Evolutionary conservation across 2,888 invertebrate genomes (phyloP), one percentile per base, ranked within the genome.

Genomic region (Eurytoma adleriae): DNA sequence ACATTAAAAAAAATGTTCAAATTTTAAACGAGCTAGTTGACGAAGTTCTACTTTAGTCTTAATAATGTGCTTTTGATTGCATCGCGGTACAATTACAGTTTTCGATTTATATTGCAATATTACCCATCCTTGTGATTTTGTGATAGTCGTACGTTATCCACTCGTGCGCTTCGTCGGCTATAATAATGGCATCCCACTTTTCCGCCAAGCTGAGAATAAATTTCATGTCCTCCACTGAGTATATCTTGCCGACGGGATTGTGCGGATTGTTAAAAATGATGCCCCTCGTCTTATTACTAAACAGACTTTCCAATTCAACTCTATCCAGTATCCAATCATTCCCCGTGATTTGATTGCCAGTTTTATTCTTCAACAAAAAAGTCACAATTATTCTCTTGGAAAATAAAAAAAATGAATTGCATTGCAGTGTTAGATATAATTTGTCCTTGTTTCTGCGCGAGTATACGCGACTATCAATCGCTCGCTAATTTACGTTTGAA

Each of bases 201-300:
- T 59, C 24, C 13, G 59, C 59, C 10, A 59, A 24, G 10, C 59
- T 24, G 14, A 14, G 24, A 5, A 59, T 59, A 20, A 59, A 20
- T 20, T 59, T 14, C 13, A 59, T 20, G 13, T 59, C 59, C 24
- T 59, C 59, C 4, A 59, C 3, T 4, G 59, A 24, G 27, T 59
- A 59, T 4, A 59, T 12, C 59, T 59, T 59, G 2, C 59, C 59
- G 20, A 59, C 1, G 4, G 59, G 59, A 13, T 59, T 59, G 2
- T 24, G 18, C 3, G 59, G 59, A 13, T 59, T 59, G 24, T 59
- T 59, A 13, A 99, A 86, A 73, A 99, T 95, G 1, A 99, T 94
- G 91, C 96, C 95, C 92, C 99, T 99, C 0, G 99, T 99, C 89
- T 96, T 96, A 1, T 91, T 88, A 85, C 93, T 97, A 91, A 99